Evolutionary conservation across 30 jellyfish, hydroid and myxozoan species (phyloP).

Genomic region (Hydractinia symbiolongicarpus): DNA sequence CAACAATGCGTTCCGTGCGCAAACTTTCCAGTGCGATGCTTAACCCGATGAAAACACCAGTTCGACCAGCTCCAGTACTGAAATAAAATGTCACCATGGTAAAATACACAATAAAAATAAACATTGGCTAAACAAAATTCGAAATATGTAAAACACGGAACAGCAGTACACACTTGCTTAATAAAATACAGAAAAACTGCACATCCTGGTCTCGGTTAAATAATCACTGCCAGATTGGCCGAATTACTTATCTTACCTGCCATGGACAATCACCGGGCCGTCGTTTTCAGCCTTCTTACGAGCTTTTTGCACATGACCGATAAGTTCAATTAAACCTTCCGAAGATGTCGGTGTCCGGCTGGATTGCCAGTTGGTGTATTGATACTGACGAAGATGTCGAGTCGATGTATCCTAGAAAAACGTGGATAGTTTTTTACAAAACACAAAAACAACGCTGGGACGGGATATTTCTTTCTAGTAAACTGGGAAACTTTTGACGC

Average conservation of each 20-base stretch:
- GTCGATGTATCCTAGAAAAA: slow-evolving; percentile 59
- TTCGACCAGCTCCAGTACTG: slow-evolving; percentile 48
- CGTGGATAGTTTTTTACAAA: background rate
- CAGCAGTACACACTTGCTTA: too few species aligned
- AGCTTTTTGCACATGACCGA: slow-evolving; percentile 82
- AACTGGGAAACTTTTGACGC: background rate
- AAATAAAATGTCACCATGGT: background rate
- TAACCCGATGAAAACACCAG: slow-evolving; percentile 80
- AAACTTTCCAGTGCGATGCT: slow-evolving; percentile 79
- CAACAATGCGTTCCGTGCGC: slow-evolving; percentile 63
- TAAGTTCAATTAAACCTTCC: slow-evolving; percentile 72
- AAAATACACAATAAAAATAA: too few species aligned
- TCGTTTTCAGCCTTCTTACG: slow-evolving; percentile 33
- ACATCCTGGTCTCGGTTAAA: too few species aligned
- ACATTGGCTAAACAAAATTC: too few species aligned
- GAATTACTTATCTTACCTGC: slow-evolving; percentile 55
- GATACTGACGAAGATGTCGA: slow-evolving; percentile 72
- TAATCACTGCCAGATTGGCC: too few species aligned
- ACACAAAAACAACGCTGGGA: background rate
- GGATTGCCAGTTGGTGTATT: slow-evolving; percentile 74
- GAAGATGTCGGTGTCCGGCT: slow-evolving; percentile 67
- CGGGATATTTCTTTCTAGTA: background rate
- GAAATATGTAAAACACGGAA: too few species aligned
- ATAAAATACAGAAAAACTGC: background rate
- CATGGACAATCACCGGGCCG: slow-evolving; percentile 78